phyloP scores from a whole-genome alignment of 2,113 vertebrate species.

The Cinclus mexicanus region DNA sequence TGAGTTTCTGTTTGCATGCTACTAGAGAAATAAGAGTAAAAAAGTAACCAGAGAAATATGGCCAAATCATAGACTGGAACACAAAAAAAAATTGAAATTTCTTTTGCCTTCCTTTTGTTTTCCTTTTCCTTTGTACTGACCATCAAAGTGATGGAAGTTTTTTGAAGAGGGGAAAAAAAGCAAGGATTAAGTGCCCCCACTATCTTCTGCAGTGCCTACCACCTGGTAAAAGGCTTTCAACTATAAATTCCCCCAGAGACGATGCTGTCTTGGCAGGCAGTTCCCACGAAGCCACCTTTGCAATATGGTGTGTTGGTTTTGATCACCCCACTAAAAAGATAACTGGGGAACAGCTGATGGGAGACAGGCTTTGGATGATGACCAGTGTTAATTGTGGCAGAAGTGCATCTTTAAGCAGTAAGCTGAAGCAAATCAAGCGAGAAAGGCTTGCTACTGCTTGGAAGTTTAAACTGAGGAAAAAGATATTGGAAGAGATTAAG shows the following conservation, averaged over 20 bases:
- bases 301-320: neutral
- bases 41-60: neutral
- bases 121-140: neutral
- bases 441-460: neutral
- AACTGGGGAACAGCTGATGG: neutral
- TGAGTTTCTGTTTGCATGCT: neutral
- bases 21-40: neutral
- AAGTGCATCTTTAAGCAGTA: neutral
- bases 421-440: neutral
- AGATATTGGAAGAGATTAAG: neutral
- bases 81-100: neutral
- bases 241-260: neutral
- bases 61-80: neutral
- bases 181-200: neutral
- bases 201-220: neutral
- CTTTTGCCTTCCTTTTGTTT: neutral
- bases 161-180: neutral
- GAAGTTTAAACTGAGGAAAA: neutral
- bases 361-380: neutral
- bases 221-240: neutral
- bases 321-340: neutral
- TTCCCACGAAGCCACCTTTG: neutral
- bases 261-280: neutral
- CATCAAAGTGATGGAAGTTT: neutral
- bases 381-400: neutral